A percentile compares a stretch with the other conserved stretches of the same genome.
phyloP scores from a whole-genome alignment of 2,797 vertebrate species.

The Chlorospingus semifuscus region DNA sequence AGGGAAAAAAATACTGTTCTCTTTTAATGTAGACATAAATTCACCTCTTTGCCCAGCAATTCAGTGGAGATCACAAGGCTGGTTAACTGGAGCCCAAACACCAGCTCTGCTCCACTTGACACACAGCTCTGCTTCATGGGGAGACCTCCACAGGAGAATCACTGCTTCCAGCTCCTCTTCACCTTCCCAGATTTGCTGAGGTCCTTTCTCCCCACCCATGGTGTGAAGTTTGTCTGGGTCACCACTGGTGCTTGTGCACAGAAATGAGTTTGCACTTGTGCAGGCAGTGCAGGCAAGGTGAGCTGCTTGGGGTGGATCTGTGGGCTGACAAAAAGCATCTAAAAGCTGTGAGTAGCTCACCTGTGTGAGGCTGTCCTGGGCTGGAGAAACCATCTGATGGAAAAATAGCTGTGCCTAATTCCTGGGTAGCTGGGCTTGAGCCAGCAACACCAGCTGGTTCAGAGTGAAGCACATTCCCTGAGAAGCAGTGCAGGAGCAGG shows the following conservation, averaged over 20 bases:
- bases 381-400: background rate
- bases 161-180: rapidly evolving
- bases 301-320: background rate
- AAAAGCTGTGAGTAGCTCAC: background rate
- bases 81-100: background rate
- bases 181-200: background rate
- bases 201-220: background rate
- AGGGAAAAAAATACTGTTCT: background rate
- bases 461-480: background rate
- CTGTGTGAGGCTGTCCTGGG: background rate
- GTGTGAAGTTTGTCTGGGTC: background rate
- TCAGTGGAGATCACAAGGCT: background rate
- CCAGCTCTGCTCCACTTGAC: background rate
- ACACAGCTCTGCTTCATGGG: background rate
- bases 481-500: background rate
- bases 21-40: background rate
- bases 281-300: background rate
- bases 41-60: background rate
- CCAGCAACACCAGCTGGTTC: background rate
- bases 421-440: background rate
- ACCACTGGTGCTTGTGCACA: rapidly evolving
- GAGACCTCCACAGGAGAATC: background rate
- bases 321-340: background rate
- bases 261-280: rapidly evolving
- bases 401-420: background rate